Percentiles rank a stretch among this genome's conserved stretches.
These are phyloP conservation scores for Silurus glanis DNA, from an alignment of 2,113 vertebrate species.

Conservation along the genomic window DNA sequence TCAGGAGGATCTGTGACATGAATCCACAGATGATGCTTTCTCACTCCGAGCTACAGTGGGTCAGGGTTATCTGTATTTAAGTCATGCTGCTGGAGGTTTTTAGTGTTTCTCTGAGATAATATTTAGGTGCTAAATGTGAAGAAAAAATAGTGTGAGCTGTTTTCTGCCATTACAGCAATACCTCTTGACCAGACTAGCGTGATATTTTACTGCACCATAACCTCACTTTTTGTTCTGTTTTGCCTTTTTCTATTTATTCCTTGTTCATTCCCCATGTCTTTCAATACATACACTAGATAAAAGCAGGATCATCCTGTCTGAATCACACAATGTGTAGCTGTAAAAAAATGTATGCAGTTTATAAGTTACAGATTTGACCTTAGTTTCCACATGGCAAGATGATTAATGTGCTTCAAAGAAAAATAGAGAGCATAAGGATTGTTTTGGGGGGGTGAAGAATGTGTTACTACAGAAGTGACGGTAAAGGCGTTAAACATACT, in stretches of 20 bases:
- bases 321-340: slow-evolving; percentile 22
- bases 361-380: slow-evolving; percentile 39
- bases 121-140: not conserved
- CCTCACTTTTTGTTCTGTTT: not conserved
- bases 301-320: slow-evolving; percentile 6
- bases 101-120: not conserved
- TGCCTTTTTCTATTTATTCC: not conserved
- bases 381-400: slow-evolving; percentile 60
- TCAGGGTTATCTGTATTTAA: not conserved
- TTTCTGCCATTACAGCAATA: slow-evolving; percentile 5
- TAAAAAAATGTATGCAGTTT: not conserved
- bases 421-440: not conserved
- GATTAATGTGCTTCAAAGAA: slow-evolving; percentile 53
- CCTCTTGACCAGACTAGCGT: not conserved
- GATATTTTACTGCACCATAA: slow-evolving; percentile 1
- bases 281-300: not conserved
- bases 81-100: not conserved
- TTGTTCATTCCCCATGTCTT: not conserved
- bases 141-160: not conserved
- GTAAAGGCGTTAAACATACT: not conserved
- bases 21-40: slow-evolving; percentile 1
- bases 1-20: not conserved
- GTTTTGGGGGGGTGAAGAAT: slow-evolving; percentile 3
- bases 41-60: not conserved
- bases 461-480: not conserved